Percentiles rank a stretch among this genome's conserved stretches.
Evolutionary conservation across 1,140 invertebrate species (phyloP).

Genomic region (Calosoma granatense): DNA sequence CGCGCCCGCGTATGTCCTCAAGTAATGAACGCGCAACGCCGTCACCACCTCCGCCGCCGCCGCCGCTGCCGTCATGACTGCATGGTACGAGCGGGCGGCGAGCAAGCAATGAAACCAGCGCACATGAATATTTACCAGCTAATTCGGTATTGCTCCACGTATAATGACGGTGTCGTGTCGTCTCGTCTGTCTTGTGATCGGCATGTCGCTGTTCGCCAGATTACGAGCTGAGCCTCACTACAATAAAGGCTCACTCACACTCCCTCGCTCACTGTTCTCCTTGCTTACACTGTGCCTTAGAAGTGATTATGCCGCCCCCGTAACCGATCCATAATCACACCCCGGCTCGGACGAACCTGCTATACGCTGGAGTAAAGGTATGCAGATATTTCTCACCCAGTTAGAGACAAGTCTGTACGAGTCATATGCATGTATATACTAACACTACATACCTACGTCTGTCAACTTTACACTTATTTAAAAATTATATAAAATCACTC

Average conservation of each 20-base stretch:
- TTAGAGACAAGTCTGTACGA: too few species aligned
- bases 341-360: neutral
- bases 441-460: too few species aligned
- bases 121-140: conserved; percentile 26
- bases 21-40: conserved; percentile 2
- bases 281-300: neutral
- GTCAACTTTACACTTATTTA: too few species aligned
- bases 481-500: too few species aligned
- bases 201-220: conserved; percentile 1
- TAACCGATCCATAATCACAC: neutral
- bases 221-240: neutral
- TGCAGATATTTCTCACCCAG: too few species aligned
- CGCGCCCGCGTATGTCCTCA: neutral
- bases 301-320: neutral
- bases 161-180: conserved; percentile 22
- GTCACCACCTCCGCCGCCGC: neutral
- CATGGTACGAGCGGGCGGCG: too few species aligned
- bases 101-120: too few species aligned
- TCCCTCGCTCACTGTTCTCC: neutral
- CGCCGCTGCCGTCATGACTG: neutral
- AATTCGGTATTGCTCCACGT: conserved; percentile 23
- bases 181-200: conserved; percentile 1
- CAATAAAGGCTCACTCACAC: neutral
- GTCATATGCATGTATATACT: too few species aligned
- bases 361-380: too few species aligned